phyloP scores from a whole-genome alignment of 2,113 vertebrate species.

The Heloderma charlesbogerti region DNA sequence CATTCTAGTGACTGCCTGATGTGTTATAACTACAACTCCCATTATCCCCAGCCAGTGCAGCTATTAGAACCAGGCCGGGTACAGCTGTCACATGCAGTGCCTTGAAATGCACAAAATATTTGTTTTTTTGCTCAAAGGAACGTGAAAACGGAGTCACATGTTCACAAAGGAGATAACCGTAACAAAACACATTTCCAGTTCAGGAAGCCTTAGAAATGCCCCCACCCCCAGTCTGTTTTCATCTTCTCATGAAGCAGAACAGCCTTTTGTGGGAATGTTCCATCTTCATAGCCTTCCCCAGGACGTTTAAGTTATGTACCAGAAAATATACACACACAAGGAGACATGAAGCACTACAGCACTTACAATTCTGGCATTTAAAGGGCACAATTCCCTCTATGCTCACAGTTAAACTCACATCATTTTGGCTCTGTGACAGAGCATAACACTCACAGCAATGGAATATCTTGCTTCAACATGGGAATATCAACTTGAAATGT shows the following conservation, averaged over 20 bases:
- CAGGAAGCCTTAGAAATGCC: not conserved
- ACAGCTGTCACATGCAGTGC: no score
- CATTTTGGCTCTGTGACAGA: not conserved
- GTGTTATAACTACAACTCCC: no score
- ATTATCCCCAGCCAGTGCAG: no score
- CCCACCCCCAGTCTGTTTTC: not conserved
- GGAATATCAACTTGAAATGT: not conserved
- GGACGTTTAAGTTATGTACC: not conserved
- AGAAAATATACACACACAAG: not conserved
- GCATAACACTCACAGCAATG: not conserved
- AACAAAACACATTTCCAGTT: not conserved
- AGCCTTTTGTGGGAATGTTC: not conserved
- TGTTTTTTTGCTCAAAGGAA: no score
- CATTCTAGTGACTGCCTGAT: no score
- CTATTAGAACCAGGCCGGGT: no score
- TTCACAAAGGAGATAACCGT: no score
- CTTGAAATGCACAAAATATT: no score
- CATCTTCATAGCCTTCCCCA: not conserved
- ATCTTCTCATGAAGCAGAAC: not conserved
- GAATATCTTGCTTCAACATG: not conserved
- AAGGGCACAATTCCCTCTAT: not conserved
- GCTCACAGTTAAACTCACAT: not conserved
- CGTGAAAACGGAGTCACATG: no score
- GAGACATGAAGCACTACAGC: not conserved
- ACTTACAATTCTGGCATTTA: not conserved